Evolutionary conservation across 2,113 vertebrate genomes (phyloP).

Genomic region (Heterocephalus glaber): DNA sequence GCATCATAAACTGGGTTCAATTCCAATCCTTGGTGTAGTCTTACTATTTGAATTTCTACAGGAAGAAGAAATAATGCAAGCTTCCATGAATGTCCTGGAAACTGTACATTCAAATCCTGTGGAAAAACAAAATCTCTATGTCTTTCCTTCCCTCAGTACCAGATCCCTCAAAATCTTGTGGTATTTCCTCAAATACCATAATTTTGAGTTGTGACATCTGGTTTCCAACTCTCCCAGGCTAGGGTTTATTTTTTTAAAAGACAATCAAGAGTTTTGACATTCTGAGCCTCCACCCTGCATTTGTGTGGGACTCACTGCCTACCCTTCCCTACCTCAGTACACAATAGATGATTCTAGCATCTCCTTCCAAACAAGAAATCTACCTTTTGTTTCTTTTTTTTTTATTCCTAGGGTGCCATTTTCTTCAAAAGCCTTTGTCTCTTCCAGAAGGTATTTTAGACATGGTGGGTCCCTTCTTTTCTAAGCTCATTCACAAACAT

Average conservation of each 20-base stretch:
- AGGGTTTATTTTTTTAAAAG: constrained; percentile 6
- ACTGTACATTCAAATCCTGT: background rate
- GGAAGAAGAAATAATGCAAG: background rate
- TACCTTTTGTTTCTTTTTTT: background rate
- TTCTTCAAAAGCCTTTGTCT: background rate
- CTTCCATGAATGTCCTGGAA: constrained; percentile 6
- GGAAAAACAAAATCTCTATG: constrained; percentile 2
- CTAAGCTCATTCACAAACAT: background rate
- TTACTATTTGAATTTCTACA: background rate
- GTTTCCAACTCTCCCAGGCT: constrained; percentile 51
- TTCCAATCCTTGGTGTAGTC: background rate
- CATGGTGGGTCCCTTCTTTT: background rate
- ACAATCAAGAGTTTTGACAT: constrained; percentile 56
- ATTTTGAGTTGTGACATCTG: constrained; percentile 63
- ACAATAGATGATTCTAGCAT: background rate
- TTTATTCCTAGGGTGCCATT: background rate
- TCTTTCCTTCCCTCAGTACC: constrained; percentile 26
- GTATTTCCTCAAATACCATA: constrained; percentile 46
- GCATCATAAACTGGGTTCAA: background rate
- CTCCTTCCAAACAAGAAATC: background rate
- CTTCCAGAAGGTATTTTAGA: background rate
- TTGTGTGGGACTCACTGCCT: background rate
- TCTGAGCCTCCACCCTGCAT: background rate
- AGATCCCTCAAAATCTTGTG: constrained; percentile 21
- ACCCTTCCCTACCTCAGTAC: background rate